Percentiles rank a stretch among this genome's conserved stretches.
Evolutionary conservation across 2,888 invertebrate species (phyloP).

Genomic region (Pyralis farinalis): DNA sequence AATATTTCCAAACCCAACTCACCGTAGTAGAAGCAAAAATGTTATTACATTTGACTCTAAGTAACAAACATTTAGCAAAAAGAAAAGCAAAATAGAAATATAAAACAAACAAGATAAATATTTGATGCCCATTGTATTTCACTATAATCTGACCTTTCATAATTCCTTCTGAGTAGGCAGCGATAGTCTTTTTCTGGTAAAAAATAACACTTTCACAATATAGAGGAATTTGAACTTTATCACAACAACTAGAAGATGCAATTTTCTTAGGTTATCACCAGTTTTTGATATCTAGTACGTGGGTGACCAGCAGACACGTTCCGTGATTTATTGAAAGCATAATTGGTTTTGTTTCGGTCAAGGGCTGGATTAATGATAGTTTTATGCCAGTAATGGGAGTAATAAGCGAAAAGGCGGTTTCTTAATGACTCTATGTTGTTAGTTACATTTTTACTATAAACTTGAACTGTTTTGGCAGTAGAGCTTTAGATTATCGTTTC

Average conservation of each 20-base stretch:
- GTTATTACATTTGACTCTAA: too few species aligned
- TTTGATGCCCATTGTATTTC: not conserved
- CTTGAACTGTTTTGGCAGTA: too few species aligned
- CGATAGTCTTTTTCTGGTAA: constrained; percentile 7
- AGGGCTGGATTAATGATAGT: constrained; percentile 60
- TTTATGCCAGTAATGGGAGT: constrained; percentile 59
- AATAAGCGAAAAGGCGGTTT: constrained; percentile 43
- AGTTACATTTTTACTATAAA: too few species aligned
- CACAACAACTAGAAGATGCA: constrained; percentile 14
- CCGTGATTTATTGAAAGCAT: constrained; percentile 54
- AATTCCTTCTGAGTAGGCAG: not conserved
- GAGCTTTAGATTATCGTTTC: too few species aligned
- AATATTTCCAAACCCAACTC: too few species aligned
- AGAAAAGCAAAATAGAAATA: not conserved
- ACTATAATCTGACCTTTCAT: not conserved
- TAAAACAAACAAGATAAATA: not conserved
- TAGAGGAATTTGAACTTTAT: constrained; percentile 19
- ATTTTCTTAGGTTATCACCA: constrained; percentile 14
- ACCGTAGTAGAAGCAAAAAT: too few species aligned
- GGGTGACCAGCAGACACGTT: constrained; percentile 39
- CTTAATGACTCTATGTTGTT: constrained; percentile 42
- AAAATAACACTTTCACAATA: constrained; percentile 22
- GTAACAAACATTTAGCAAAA: too few species aligned
- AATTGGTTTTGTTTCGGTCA: constrained; percentile 29
- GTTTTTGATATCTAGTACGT: constrained; percentile 28